These are phyloP conservation scores for Cynopterus sphinx DNA, from an alignment of 2,797 vertebrate genomes.

Conservation along the genomic window DNA sequence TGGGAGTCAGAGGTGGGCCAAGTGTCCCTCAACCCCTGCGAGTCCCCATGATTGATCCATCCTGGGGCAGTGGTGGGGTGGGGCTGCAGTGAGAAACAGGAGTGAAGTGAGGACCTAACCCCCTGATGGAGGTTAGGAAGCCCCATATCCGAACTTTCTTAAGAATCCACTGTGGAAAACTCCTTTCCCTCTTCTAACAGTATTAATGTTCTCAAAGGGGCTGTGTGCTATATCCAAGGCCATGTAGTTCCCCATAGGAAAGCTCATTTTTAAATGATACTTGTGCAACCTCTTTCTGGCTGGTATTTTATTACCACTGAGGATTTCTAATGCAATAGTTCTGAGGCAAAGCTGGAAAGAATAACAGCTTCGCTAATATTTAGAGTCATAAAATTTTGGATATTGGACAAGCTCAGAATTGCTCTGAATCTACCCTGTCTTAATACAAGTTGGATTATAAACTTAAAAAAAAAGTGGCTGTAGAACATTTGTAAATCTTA, in stretches of 20 bases:
- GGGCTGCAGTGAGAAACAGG: background rate
- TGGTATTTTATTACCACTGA: background rate
- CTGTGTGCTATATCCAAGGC: background rate
- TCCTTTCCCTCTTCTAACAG: background rate
- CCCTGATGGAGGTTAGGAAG: background rate
- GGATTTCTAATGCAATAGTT: slow-evolving; percentile 45
- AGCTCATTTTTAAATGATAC: background rate
- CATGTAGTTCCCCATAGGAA: background rate
- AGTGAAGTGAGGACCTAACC: background rate
- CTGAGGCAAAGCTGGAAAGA: background rate
- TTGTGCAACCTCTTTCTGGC: background rate
- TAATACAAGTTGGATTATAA: slow-evolving; percentile 28
- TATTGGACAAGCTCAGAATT: slow-evolving; percentile 63
- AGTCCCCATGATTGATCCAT: slow-evolving; percentile 84
- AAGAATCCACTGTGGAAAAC: background rate
- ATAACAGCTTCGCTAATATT: background rate
- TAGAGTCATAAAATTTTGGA: slow-evolving; percentile 62
- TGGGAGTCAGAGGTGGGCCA: slow-evolving; percentile 86
- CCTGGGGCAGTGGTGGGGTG: slow-evolving; percentile 68
- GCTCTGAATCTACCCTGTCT: slow-evolving; percentile 27
- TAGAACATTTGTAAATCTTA: background rate
- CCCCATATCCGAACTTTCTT: background rate
- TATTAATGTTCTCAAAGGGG: background rate
- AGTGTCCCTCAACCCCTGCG: slow-evolving; percentile 87
- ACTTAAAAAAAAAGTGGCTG: background rate